phyloP scores from a whole-genome alignment of 1,140 invertebrate genomes.

The Lepidostoma basale region DNA sequence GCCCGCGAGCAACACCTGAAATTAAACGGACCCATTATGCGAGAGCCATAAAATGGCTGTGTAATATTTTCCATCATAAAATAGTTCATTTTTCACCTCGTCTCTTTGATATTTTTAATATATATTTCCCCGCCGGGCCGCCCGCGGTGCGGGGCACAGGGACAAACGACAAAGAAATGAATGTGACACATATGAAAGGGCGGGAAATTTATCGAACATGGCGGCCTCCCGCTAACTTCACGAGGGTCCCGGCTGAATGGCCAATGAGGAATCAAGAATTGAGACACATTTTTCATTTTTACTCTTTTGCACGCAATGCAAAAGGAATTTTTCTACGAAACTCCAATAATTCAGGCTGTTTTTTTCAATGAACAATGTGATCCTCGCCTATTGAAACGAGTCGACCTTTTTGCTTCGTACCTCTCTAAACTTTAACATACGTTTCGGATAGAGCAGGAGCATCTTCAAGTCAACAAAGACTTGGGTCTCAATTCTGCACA shows the following conservation, averaged over 20 bases:
- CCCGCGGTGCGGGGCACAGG: background rate
- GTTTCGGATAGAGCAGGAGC: too few species aligned
- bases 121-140: background rate
- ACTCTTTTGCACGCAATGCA: background rate
- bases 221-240: constrained; percentile 24
- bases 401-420: too few species aligned
- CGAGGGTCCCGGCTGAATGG: constrained; percentile 22
- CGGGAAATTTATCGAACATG: constrained; percentile 34
- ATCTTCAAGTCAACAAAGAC: too few species aligned
- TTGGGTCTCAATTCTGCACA: too few species aligned
- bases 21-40: background rate
- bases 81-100: constrained; percentile 19
- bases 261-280: constrained; percentile 23
- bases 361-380: background rate
- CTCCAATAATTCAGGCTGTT: background rate
- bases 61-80: constrained; percentile 17
- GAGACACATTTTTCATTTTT: constrained; percentile 5
- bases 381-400: constrained; percentile 1
- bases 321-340: background rate
- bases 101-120: constrained; percentile 29
- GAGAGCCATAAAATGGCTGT: background rate
- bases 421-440: too few species aligned
- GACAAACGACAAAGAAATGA: constrained; percentile 34
- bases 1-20: constrained; percentile 2
- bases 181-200: constrained; percentile 37